Evolutionary conservation across 2,797 vertebrate genomes (phyloP), one percentile per base, ranked within the genome.

Genomic region (Clarias pachynema): DNA sequence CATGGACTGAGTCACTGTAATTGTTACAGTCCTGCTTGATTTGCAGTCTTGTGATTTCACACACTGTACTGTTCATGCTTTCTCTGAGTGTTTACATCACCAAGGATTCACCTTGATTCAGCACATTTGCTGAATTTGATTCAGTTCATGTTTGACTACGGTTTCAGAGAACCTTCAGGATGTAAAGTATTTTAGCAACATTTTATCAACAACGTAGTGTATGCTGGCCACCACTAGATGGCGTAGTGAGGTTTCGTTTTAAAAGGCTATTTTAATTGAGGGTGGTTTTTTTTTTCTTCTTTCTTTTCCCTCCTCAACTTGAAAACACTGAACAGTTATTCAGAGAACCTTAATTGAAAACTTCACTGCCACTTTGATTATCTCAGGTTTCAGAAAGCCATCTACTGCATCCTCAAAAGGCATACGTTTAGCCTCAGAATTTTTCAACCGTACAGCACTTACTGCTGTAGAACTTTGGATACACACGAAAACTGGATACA

Each of bases 361-460:
- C 78, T 79, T 73, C 5, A 86, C 86, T 83, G 79, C 40, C 70
- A 8, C 26, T 53, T 53, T 53, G 26, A 34, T 53, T 88, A 88
- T 89, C 92, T 93, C 93, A 93, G 92, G 92, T 93, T 92, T 78
- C 72, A 66, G 26, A 86, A 56, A 60, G 2, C 85, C 85, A 87
- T 87, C 85, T 82, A 14, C 88, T 83, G 66, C 84, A 87, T 68
- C 26, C 79, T 77, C 49, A 66, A 62, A 65, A 87, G 74, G 74
- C 86, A 74, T 89, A 86, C 85, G 81, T 59, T 57, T 57, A 22
- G 16, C 53, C 72, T 84, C 89, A 89, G 80, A 80, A 66, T 86
- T 86, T 78, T 74, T 84, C 37, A 31, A 56, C 60, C 74, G 81
- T 79, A 87, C 84, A 81, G 90, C 79, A 89, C 56, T 60, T n/a